phyloP scores from a whole-genome alignment of 2,888 invertebrate genomes.

The Panopea generosa region DNA sequence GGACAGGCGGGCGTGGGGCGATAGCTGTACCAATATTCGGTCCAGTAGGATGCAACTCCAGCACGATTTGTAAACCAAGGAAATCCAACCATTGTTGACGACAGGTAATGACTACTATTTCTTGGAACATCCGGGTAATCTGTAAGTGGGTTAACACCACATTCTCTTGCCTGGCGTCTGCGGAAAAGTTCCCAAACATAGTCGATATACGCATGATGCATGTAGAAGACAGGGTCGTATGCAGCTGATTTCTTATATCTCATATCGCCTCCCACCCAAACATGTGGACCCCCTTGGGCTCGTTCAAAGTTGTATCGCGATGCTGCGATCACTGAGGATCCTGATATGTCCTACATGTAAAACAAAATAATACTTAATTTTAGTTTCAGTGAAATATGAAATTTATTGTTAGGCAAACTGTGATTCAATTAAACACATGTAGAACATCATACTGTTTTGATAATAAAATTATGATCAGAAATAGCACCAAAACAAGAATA shows the following conservation, averaged over 20 bases:
- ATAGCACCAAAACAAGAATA: no score
- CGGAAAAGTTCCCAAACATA: constrained; percentile 72
- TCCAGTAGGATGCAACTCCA: constrained; percentile 37
- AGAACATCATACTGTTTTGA: no score
- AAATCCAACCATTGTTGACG: constrained; percentile 35
- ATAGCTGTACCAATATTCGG: constrained; percentile 40
- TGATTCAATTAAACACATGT: no score
- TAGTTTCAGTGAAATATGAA: no score
- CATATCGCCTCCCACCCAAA: constrained; percentile 73
- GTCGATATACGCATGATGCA: constrained; percentile 73
- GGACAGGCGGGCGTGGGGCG: constrained; percentile 45
- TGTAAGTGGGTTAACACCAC: constrained; percentile 32
- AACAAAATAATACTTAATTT: no score
- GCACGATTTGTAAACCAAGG: constrained; percentile 40
- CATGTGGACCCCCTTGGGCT: constrained; percentile 66
- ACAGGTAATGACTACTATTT: constrained; percentile 12
- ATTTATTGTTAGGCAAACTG: no score
- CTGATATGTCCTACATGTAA: no score
- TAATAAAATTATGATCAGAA: no score
- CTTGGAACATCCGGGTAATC: constrained; percentile 42
- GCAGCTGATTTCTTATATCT: constrained; percentile 56
- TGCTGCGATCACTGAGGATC: not conserved
- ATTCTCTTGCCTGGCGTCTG: constrained; percentile 22
- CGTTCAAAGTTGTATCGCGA: constrained; percentile 59
- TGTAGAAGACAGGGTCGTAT: constrained; percentile 71